Conservation (phyloP, 2,113 vertebrate species). For the Poeciliopsis turrubarensis region DNA sequence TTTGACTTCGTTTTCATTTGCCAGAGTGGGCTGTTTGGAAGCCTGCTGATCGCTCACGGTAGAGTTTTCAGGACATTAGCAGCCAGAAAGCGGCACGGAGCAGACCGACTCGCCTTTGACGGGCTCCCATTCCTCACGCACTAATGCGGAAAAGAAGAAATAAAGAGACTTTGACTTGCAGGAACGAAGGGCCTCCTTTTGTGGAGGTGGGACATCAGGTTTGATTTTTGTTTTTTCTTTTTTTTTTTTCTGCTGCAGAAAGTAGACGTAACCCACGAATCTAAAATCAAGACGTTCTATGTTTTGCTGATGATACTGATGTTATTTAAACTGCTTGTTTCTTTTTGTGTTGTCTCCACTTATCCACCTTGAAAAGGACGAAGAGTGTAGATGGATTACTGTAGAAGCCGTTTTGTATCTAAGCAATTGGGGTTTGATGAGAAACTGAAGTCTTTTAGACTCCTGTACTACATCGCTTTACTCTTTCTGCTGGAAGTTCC, state of each 20-base stretch:
- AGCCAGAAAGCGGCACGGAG: not conserved
- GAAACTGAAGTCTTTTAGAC: not conserved
- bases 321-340: not conserved
- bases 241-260: not conserved
- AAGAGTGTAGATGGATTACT: not conserved
- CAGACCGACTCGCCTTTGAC: not conserved
- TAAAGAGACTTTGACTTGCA: conserved; percentile 1
- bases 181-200: conserved; percentile 14
- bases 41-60: conserved; percentile 1
- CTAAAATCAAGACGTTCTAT: not conserved
- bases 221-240: not conserved
- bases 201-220: not conserved
- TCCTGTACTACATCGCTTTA: not conserved
- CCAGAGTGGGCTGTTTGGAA: conserved; percentile 9
- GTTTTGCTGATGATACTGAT: not conserved
- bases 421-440: not conserved
- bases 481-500: not conserved
- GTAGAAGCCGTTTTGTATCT: not conserved
- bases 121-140: not conserved
- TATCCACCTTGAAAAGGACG: not conserved
- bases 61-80: conserved; percentile 1
- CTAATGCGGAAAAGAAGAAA: not conserved
- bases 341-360: not conserved
- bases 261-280: not conserved
- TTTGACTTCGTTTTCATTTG: conserved; percentile 20